These are phyloP conservation scores for Ciconia stormi DNA, from an alignment of 2,113 vertebrate species.

Conservation along the genomic window DNA sequence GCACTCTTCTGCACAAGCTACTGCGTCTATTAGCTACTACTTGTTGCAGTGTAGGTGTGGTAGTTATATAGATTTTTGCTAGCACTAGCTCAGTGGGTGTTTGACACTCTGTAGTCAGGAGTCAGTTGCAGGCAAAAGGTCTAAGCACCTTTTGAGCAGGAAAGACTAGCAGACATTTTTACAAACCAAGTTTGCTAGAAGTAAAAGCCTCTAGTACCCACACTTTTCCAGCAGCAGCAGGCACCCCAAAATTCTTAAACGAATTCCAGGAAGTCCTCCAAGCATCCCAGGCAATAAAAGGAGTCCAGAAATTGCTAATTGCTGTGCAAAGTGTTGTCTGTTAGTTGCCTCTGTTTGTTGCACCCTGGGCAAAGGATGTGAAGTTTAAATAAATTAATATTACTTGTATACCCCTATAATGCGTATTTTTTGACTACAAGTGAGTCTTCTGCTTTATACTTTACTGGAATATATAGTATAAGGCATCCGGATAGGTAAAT, in stretches of 20 bases:
- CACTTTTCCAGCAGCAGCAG: background rate
- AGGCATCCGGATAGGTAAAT: background rate
- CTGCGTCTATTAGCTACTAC: background rate
- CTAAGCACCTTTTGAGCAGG: background rate
- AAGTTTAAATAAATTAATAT: background rate
- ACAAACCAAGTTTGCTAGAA: background rate
- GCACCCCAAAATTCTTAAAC: background rate
- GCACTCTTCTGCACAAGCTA: background rate
- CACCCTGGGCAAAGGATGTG: background rate
- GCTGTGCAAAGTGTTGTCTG: background rate
- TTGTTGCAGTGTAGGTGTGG: background rate
- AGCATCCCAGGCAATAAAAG: background rate
- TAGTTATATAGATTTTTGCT: background rate
- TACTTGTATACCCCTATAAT: background rate
- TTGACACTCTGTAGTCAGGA: background rate
- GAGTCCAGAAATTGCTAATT: background rate
- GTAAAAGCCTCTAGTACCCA: background rate
- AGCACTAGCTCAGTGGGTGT: background rate
- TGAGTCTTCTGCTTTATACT: background rate
- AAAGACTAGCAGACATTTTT: background rate
- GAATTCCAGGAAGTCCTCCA: background rate
- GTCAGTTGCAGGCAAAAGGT: background rate
- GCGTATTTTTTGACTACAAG: background rate
- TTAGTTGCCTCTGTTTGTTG: background rate
- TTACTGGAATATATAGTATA: constrained; percentile 13